Evolutionary conservation across 2,888 invertebrate genomes (phyloP), one percentile per base, ranked within the genome.

Genomic region (Campopleginae sp.): DNA sequence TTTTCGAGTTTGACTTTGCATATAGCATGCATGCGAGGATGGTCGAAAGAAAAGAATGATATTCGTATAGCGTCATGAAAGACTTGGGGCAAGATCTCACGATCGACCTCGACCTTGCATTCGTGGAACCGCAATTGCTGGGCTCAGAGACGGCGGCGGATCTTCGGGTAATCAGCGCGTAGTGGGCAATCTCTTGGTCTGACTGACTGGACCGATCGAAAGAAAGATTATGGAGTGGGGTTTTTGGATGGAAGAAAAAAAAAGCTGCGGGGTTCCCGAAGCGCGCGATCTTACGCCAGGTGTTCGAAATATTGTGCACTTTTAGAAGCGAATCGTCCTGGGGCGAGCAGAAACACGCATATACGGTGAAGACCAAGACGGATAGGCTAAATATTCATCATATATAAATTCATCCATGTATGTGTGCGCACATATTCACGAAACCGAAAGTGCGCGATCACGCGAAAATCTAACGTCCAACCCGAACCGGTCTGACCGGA

Each of bases 381-480:
- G 23, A 63, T 44, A 44, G 33, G 27, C 8, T 23, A n/a, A 4
- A 23, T 6, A 58, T 54, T 1, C 12, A 23, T n/a, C 61, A n/a
- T 51, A 31, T 38, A 27, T 42, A 27, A 8, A 51, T 51, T 3
- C 6, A 48, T 48, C 17, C 46, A 19, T 42, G 54, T 66, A 38
- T 54, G 51, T 63, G 58, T 61, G 70, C n/a, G 48, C 70, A 78
- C 86, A 91, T 93, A 92, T 93, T 93, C 92, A 91, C 80, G 93
- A 93, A 93, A 93, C 93, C 92, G 93, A 93, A 93, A 93, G 93
- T 93, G 93, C 93, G 93, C 93, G 93, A 93, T 93, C 93, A 93
- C 93, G 93, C 93, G 93, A 93, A 93, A 93, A 93, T 93, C 93
- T 93, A 93, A 93, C 93, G 92, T 93, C 93, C 91, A 92, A 90